A percentile compares a stretch with the other conserved stretches of the same genome.
phyloP scores from a whole-genome alignment of 2,797 vertebrate species.

The Semotilus atromaculatus region DNA sequence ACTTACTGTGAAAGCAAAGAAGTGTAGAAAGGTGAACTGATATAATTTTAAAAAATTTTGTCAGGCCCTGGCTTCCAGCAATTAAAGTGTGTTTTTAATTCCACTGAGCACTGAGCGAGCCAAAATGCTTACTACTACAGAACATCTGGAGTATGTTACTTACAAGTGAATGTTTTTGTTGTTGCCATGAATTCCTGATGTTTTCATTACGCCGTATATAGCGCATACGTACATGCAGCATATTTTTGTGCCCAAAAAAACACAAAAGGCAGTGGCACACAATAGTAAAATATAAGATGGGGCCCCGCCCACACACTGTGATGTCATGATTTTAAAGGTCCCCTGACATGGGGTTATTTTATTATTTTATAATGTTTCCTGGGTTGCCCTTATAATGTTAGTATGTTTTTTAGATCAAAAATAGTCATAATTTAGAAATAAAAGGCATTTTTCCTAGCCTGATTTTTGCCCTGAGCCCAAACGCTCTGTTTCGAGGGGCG shows the following conservation, averaged over 20 bases:
- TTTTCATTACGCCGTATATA: neutral
- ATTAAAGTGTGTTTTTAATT: constrained; percentile 38
- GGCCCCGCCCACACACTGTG: neutral
- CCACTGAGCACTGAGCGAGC: neutral
- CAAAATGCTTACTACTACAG: neutral
- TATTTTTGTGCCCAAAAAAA: neutral
- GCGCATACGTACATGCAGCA: neutral
- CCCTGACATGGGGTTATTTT: no score
- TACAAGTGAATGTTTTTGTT: constrained; percentile 44
- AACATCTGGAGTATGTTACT: constrained; percentile 51
- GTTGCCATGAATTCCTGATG: constrained; percentile 42
- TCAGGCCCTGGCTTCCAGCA: constrained; percentile 12
- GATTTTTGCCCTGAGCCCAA: no score
- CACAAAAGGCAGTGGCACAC: neutral
- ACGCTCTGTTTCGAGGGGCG: no score
- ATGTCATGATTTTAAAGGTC: neutral
- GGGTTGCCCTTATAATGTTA: no score
- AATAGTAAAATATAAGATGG: neutral
- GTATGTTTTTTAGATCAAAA: no score
- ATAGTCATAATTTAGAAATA: no score
- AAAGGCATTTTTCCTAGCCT: no score
- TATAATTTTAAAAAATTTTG: constrained; percentile 21
- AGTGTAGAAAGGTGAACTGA: constrained; percentile 13
- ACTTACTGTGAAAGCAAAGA: constrained; percentile 26
- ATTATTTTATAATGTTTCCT: no score